Base-by-base conservation (phyloP, 2,797 vertebrate species). In the Cryptoblepharus egeriae region DNA sequence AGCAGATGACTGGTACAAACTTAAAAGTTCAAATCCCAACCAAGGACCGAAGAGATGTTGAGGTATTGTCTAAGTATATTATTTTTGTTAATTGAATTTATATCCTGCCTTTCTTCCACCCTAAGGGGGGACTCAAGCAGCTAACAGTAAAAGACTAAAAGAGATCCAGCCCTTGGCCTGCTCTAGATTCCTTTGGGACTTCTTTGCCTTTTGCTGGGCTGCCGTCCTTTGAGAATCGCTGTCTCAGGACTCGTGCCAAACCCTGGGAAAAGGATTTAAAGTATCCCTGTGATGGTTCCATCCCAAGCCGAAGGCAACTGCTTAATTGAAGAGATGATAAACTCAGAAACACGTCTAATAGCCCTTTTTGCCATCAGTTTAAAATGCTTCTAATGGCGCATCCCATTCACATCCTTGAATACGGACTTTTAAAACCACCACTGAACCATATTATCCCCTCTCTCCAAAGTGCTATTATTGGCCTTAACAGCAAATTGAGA, bases 381-480 rank as follows among this genome's bases (percentile, higher is more conserved):
- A 87, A 61, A 65, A 67, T 30, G 58, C 61, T 84, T 90, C 92
- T 88, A 82, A 87, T 72, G 80, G 85, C 77, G 58, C 76, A 85
- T 90, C 90, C 73, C 28, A 76, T 58, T 63, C 88, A 57, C 67
- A 22, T 80, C 83, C 88, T 88, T 84, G 84, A 82, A 85, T 89
- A 85, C 30, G 28, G 71, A 69, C 81, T 91, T 93, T 92, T 87
- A 88, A 89, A 87, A 86, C 57, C 90, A 49, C 70, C 39, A 85
- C 79, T 79, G 87, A 84, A 89, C 67, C 32, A 1, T 32, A 68
- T 85, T 90, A 89, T 88, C 84, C 64, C 83, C 60, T 84, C 80
- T 86, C 86, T 87, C 49, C 1, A 88, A 93, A 92, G 84, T 88
- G 77, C 86, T 28, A 28, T 92, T 93, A 88, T 83, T 80, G 86